A percentile compares a stretch with the other conserved stretches of the same genome.
Conservation (phyloP, 2,113 vertebrate species). For the Albula goreensis region DNA sequence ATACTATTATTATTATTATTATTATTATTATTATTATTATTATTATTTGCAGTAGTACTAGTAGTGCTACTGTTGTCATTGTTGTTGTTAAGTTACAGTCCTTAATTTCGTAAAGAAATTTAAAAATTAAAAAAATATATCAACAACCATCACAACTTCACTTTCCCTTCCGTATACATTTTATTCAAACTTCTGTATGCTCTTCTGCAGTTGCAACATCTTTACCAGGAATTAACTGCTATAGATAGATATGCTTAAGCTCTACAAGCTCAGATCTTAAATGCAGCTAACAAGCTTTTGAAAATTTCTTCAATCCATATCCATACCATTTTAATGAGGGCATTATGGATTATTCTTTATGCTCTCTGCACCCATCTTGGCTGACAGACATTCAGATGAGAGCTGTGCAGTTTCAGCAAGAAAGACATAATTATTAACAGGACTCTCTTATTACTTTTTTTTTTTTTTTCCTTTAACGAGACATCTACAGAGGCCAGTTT, state of each 20-base stretch:
- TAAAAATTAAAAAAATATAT: too few relatives aligned
- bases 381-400: constrained; percentile 10
- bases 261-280: not conserved
- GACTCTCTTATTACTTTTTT: too few relatives aligned
- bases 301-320: not conserved
- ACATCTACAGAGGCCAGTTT: not conserved
- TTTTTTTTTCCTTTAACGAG: not conserved
- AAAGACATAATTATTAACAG: not conserved
- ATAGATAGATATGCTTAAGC: not conserved
- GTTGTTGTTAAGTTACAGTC: too few relatives aligned
- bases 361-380: not conserved
- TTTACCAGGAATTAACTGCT: not conserved
- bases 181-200: not conserved
- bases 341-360: not conserved
- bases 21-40: too few relatives aligned
- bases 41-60: too few relatives aligned
- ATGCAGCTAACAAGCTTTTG: not conserved
- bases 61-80: too few relatives aligned
- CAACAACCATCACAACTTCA: too few relatives aligned
- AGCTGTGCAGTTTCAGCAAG: not conserved
- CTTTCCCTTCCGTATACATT: not conserved
- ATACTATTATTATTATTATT: too few relatives aligned
- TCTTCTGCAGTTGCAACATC: not conserved
- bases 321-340: not conserved
- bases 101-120: too few relatives aligned